phyloP scores from a whole-genome alignment of 2,797 vertebrate species.

The Pantherophis vulpinus region DNA sequence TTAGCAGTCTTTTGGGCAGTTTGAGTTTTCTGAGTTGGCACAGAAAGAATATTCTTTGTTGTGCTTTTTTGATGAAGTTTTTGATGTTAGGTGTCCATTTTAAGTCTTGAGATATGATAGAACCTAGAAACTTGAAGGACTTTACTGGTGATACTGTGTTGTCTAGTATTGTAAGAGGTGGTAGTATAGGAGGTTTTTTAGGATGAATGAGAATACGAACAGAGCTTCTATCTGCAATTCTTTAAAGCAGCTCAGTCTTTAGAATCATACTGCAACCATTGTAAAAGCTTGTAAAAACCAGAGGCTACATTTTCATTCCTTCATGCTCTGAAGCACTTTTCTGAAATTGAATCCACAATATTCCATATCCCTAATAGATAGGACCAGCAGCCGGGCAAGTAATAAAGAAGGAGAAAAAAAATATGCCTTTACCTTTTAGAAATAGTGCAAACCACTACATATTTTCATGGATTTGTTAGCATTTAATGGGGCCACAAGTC shows the following conservation, averaged over 20 bases:
- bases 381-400: not conserved
- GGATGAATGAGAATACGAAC: not conserved
- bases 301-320: not conserved
- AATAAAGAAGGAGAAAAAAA: not conserved
- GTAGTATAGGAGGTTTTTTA: not conserved
- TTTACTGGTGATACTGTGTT: too few relatives aligned
- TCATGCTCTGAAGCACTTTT: not conserved
- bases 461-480: not conserved
- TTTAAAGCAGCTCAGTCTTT: not conserved
- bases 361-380: not conserved
- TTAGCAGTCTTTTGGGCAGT: too few relatives aligned
- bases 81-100: too few relatives aligned
- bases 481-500: not conserved
- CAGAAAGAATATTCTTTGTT: too few relatives aligned
- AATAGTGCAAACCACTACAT: not conserved
- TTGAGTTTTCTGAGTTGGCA: too few relatives aligned
- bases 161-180: too few relatives aligned
- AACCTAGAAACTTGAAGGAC: too few relatives aligned
- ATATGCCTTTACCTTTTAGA: not conserved
- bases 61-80: too few relatives aligned
- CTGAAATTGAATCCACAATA: not conserved
- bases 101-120: too few relatives aligned
- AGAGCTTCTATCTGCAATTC: not conserved
- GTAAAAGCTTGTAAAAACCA: not conserved
- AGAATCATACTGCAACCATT: not conserved